Base-by-base conservation (phyloP, 2,888 invertebrate species). In the Helicoverpa assulta region DNA sequence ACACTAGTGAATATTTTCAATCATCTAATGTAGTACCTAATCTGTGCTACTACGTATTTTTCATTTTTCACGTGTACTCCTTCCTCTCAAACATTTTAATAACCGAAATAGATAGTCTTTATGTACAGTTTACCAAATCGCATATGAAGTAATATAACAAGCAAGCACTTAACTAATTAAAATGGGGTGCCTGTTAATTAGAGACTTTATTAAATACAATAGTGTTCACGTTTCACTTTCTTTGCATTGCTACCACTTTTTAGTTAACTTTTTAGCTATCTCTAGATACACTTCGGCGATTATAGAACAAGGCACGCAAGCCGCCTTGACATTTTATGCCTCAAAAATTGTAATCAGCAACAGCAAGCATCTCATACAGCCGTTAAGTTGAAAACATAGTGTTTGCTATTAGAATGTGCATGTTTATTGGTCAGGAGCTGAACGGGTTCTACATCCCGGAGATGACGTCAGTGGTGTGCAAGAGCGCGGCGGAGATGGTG, bases 361-460 rank as follows among this genome's bases (percentile, higher is more conserved):
- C 40, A 40, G 14, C 40, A 40, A 14, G 12, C 4, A 33, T 33
- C 33, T 33, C 7, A 33, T 33, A 33, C 7, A 33, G 8, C 8
- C 33, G 8, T 33, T 33, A 26, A 26, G 26, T 26, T 26, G 26
- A 26, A 26, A 26, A 26, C 26, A 21, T 21, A 26, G 26, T 26
- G 26, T 26, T 26, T 26, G 26, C 26, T 26, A 26, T 26, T 26
- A 26, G 26, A 26, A 26, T 4, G 26, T 26, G 33, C 33, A 8
- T 8, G 8, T 33, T 33, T 8, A 10, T 12, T 40, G 12, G 40
- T 1, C 85, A 96, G 93, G 96, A 96, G 78, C 96, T 97, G 57
- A 95, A 96, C 80, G 99, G 99, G 0, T 98, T 99, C 68, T 99
- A 99, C 96, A 99, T 99, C 47, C 99, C 99, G 80, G 99, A 99